Conservation (phyloP, 2,113 vertebrate genomes). For the Puntigrus tetrazona region DNA sequence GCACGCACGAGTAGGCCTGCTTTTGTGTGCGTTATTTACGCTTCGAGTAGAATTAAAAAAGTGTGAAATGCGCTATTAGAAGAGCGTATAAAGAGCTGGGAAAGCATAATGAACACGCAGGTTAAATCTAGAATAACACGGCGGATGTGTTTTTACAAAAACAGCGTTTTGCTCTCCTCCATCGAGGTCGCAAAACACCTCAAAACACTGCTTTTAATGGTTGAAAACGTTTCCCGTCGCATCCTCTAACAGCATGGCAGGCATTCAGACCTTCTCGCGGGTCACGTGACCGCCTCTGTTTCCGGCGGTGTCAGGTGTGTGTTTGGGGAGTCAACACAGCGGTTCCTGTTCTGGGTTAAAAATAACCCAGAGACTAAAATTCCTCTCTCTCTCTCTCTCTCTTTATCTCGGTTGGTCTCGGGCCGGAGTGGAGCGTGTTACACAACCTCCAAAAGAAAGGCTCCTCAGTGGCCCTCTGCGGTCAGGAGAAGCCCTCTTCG, state of each 20-base stretch:
- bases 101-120: too few species aligned
- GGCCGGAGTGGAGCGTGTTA: background rate
- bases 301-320: slow-evolving; percentile 38
- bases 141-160: too few species aligned
- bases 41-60: too few species aligned
- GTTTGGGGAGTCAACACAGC: slow-evolving; percentile 70
- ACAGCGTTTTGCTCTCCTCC: too few species aligned
- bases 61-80: too few species aligned
- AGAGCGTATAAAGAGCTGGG: too few species aligned
- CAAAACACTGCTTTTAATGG: too few species aligned
- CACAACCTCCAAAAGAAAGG: background rate
- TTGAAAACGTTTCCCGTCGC: too few species aligned
- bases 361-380: slow-evolving; percentile 71
- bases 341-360: slow-evolving; percentile 75
- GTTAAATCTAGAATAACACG: too few species aligned
- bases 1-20: too few species aligned
- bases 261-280: background rate
- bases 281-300: slow-evolving; percentile 17
- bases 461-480: background rate
- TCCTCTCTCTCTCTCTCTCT: slow-evolving; percentile 37
- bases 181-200: too few species aligned
- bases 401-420: background rate
- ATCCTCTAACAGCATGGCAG: background rate
- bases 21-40: too few species aligned
- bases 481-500: background rate